These are phyloP conservation scores for Caenorhabditis sp. DNA, from an alignment of 2,888 invertebrate species.

Conservation along the genomic window DNA sequence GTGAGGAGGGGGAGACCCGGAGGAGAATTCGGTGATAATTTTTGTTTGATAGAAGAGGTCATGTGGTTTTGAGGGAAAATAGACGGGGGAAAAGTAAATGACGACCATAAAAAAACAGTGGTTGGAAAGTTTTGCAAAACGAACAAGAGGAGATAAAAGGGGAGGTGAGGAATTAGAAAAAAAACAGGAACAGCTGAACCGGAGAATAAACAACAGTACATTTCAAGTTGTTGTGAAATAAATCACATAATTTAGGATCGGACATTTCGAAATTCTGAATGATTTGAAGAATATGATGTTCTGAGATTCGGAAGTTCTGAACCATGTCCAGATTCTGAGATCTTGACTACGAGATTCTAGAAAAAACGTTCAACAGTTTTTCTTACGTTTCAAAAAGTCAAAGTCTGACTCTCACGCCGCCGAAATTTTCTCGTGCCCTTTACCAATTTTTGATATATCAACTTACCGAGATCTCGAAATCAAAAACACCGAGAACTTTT, in stretches of 20 bases:
- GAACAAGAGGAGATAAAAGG: not conserved
- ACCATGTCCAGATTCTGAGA: not conserved
- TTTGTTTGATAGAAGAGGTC: constrained; percentile 24
- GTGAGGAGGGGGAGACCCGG: constrained; percentile 9
- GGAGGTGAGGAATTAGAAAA: not conserved
- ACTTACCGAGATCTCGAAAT: not conserved
- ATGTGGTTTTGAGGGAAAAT: constrained; percentile 30
- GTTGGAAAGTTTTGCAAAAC: constrained; percentile 22
- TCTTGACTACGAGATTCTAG: too few relatives aligned
- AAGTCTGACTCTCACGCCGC: too few relatives aligned
- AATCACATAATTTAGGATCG: too few relatives aligned
- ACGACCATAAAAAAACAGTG: constrained; percentile 3
- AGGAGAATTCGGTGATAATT: constrained; percentile 37
- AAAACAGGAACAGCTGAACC: not conserved
- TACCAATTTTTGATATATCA: not conserved
- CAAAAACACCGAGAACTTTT: not conserved
- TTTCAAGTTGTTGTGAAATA: not conserved
- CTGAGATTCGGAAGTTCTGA: too few relatives aligned
- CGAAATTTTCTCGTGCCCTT: not conserved
- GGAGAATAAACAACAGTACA: not conserved
- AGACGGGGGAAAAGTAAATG: constrained; percentile 3
- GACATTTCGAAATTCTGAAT: not conserved
- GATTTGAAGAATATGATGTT: not conserved
- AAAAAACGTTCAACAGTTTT: too few relatives aligned
- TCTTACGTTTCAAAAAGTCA: too few relatives aligned